Percentiles rank a stretch among this genome's conserved stretches.
These are phyloP conservation scores for Megalops cyprinoides DNA, from an alignment of 2,797 vertebrate species.

Conservation along the genomic window DNA sequence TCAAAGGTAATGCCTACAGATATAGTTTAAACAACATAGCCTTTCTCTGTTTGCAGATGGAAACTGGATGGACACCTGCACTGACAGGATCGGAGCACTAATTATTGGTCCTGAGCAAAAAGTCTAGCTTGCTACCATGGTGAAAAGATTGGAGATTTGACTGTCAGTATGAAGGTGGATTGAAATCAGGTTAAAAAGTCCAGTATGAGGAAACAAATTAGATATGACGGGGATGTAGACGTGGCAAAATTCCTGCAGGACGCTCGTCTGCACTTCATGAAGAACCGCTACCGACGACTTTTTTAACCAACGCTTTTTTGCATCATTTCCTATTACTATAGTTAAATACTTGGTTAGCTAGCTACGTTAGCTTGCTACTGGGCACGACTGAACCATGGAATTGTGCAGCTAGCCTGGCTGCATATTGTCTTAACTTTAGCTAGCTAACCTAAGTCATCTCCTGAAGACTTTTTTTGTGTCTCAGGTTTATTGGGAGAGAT, in stretches of 20 bases:
- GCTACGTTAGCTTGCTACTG: neutral
- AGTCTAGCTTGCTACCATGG: neutral
- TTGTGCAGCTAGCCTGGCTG: too few relatives aligned
- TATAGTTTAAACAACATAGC: too few relatives aligned
- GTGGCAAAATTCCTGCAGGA: neutral
- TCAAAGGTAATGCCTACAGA: too few relatives aligned
- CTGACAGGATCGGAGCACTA: neutral
- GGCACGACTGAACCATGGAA: neutral
- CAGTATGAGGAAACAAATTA: slow-evolving; percentile 9
- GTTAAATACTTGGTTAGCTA: too few relatives aligned
- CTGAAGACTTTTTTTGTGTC: neutral
- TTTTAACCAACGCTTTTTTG: neutral
- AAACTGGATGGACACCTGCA: neutral
- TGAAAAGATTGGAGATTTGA: neutral
- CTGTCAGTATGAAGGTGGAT: neutral
- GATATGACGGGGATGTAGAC: neutral
- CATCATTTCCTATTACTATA: neutral
- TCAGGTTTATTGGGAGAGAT: neutral
- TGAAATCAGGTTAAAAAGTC: neutral
- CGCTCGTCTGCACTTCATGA: neutral
- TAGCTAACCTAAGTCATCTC: neutral
- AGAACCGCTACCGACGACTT: neutral
- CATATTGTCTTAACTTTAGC: neutral
- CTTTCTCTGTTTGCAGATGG: neutral
- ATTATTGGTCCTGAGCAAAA: neutral